Evolutionary conservation across 2,888 invertebrate genomes (phyloP), one percentile per base, ranked within the genome.

Genomic region (Papilio protenor): DNA sequence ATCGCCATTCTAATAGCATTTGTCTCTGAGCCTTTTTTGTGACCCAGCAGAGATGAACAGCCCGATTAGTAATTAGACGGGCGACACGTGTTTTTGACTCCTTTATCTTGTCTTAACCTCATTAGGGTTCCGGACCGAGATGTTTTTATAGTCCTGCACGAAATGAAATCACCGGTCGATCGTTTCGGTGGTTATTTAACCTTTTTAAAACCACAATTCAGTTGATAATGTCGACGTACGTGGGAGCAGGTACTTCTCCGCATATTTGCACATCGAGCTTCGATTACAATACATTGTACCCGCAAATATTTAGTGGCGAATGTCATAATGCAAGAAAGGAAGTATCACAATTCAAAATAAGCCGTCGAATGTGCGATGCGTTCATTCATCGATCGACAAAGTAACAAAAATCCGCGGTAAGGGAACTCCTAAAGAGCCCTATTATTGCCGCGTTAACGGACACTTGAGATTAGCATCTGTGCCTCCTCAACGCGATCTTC

Each of bases 401-500:
- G 85, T 85, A 83, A 88, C 87, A 89, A 89, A 88, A 87, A 84
- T 90, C 90, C 72, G 91, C 88, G 91, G 92, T 89, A 85, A 88
- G 86, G 88, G 86, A 85, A 89, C 88, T 87, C 85, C 87, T 91
- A 91, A 92, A 91, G 90, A 90, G 89, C 87, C 83, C 89, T 92
- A 93, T 94, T 94, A 94, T 94, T 87, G 87, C 84, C 89, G 90
- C 90, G 94, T 93, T 93, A 94, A 93, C 92, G 91, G 92, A 94
- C 94, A 94, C 94, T 94, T 94, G 94, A 94, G 94, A 94, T 94
- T 94, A 94, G 93, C 94, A 94, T 94, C 94, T 94, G 94, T 91
- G 88, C 88, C 86, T 90, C 88, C 88, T 90, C 90, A 87, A 86
- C 87, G 87, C 84, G 90, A 90, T 91, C 91, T 88, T 92, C 91